Conservation (phyloP, 64 coral and sea anemone species). For the Actinia tenebrosa region DNA sequence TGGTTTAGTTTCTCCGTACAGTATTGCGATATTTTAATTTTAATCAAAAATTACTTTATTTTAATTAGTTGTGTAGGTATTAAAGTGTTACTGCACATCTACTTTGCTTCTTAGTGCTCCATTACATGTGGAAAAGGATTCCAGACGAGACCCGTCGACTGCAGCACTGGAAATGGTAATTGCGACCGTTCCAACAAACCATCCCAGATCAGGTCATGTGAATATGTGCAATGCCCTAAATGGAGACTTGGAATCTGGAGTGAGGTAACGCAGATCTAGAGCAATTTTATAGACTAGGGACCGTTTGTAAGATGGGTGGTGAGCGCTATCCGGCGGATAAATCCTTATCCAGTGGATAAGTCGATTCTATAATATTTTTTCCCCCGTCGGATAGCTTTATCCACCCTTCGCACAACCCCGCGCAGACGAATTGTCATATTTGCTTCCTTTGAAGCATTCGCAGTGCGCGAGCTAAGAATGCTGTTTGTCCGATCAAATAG, state of each 20-base stretch:
- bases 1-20: neutral
- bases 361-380: no score
- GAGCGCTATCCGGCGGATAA: no score
- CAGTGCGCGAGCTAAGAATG: no score
- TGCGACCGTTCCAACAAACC: constrained; percentile 18
- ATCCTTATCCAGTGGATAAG: no score
- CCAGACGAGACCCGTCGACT: constrained; percentile 20
- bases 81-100: neutral
- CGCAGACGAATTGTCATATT: no score
- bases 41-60: no score
- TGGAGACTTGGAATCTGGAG: constrained; percentile 36
- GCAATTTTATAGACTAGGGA: neutral
- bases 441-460: no score
- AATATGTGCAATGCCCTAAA: constrained; percentile 35
- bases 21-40: no score
- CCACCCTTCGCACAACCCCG: no score
- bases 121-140: constrained; percentile 43
- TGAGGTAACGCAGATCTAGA: constrained; percentile 21
- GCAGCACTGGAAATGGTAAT: constrained; percentile 16
- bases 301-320: no score
- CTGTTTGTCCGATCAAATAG: no score
- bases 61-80: neutral
- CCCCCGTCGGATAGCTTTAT: no score
- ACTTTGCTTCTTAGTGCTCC: constrained; percentile 40
- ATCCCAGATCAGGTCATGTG: neutral